phyloP scores from a whole-genome alignment of 2,797 vertebrate genomes.

The Acrocephalus scirpaceus region DNA sequence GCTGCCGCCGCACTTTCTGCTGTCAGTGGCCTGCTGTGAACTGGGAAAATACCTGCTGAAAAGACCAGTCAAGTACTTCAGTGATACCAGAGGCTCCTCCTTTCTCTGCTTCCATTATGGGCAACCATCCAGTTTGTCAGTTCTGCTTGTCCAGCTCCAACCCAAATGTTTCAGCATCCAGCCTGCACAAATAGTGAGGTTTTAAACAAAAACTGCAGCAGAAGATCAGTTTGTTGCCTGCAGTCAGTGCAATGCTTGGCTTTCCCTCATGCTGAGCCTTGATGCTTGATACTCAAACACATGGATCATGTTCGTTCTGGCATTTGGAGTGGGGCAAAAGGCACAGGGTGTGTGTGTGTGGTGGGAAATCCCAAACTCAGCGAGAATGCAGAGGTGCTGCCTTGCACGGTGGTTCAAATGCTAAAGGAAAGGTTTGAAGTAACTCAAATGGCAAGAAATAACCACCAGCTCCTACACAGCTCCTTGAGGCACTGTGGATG shows the following conservation, averaged over 20 bases:
- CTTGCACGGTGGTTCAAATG: background rate
- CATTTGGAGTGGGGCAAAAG: background rate
- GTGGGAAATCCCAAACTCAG: background rate
- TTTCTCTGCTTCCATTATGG: background rate
- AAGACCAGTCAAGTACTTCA: background rate
- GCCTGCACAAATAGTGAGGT: background rate
- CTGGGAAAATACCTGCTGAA: conserved; percentile 37
- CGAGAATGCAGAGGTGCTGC: background rate
- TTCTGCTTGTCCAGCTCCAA: background rate
- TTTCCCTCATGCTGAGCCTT: background rate
- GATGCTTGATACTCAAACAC: background rate
- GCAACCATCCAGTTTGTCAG: background rate
- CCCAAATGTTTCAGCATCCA: background rate
- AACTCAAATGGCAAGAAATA: background rate
- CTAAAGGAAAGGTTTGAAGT: background rate
- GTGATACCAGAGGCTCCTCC: background rate
- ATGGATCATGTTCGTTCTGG: background rate
- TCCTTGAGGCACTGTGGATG: background rate
- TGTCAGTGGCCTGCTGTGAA: conserved; percentile 9
- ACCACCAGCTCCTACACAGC: accelerated
- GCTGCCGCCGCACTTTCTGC: conserved; percentile 22
- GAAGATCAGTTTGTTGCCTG: background rate
- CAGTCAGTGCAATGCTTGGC: background rate
- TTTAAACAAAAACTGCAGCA: background rate
- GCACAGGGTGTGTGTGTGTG: background rate